A percentile compares a stretch with the other conserved stretches of the same genome.
phyloP scores from a whole-genome alignment of 2,888 invertebrate species.

The Helicoverpa assulta region DNA sequence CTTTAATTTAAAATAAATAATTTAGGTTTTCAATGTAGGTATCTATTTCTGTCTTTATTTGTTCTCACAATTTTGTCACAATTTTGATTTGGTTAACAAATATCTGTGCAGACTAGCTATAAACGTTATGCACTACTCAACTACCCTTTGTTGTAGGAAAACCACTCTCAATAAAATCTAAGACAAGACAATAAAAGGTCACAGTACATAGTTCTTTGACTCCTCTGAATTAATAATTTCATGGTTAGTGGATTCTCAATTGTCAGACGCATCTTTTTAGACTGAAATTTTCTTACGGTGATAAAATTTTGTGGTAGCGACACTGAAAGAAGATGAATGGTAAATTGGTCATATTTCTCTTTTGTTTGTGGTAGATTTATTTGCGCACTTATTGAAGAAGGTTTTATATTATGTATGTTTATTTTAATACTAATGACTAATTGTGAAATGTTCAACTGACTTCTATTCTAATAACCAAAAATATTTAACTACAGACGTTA shows the following conservation, averaged over 20 bases:
- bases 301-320: conserved; percentile 2
- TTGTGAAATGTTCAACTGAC: neutral
- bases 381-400: neutral
- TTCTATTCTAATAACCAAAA: too few species aligned
- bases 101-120: conserved; percentile 13
- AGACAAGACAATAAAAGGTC: conserved; percentile 27
- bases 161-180: neutral
- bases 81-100: conserved; percentile 34
- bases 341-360: neutral
- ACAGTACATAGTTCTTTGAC: conserved; percentile 27
- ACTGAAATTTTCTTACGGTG: conserved; percentile 14
- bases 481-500: neutral
- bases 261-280: conserved; percentile 24
- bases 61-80: neutral
- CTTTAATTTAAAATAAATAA: neutral
- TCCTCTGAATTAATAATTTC: conserved; percentile 36
- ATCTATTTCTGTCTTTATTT: conserved; percentile 4
- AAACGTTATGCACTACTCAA: conserved; percentile 28
- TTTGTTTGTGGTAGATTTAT: neutral
- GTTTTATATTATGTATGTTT: too few species aligned
- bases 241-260: conserved; percentile 7
- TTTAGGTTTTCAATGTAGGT: conserved; percentile 30
- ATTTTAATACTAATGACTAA: neutral
- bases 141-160: conserved; percentile 20
- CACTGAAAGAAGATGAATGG: neutral